Base-by-base conservation (phyloP, 2,888 invertebrate genomes). In the Parthenolecanium corni region DNA sequence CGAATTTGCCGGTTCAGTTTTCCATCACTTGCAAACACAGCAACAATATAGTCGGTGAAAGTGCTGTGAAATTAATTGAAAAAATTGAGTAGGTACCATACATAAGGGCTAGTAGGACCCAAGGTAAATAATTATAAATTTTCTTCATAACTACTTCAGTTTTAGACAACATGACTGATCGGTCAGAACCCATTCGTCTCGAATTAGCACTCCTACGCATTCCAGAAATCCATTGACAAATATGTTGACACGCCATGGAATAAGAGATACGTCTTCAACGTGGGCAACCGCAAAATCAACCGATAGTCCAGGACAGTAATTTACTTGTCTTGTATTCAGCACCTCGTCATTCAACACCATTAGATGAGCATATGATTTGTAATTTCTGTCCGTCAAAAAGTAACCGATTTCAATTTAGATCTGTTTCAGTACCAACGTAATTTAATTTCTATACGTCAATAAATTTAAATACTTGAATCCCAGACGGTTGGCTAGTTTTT, bases 131-230 rank as follows among this genome's bases (percentile, higher is more conserved):
- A n/a, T n/a, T n/a, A n/a, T n/a, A n/a, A n/a, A n/a, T 31, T 31
- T 31, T 4, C 5, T 31, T 31, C 9, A 9, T 31, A 31, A 16
- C 25, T 25, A 52, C 56, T 56, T 56, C 20, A 21, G 20, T 16
- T 40, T 20, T 5, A n/a, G 42, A 40, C 61, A 40, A 12, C 57
- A 57, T 12, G 9, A 24, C 16, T 54, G 36, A 36, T 53, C 36
- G 5, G 46, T 46, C 1, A 63, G 12, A 20, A 64, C 12, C 85
- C 87, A 87, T 18, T 80, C 74, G 2, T 75, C 70, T 67, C 83
- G 80, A 47, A 89, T 71, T 62, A 89, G 74, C 38, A 83, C 77
- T 4, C 86, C 88, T 49, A 82, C 77, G 70, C 89, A 88, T 69
- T 75, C 79, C 66, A 83, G 83, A 64, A 75, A 72, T 2, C 89